Conservation (phyloP, 2,888 invertebrate species). For the Vannuccia rotundouncinata region DNA sequence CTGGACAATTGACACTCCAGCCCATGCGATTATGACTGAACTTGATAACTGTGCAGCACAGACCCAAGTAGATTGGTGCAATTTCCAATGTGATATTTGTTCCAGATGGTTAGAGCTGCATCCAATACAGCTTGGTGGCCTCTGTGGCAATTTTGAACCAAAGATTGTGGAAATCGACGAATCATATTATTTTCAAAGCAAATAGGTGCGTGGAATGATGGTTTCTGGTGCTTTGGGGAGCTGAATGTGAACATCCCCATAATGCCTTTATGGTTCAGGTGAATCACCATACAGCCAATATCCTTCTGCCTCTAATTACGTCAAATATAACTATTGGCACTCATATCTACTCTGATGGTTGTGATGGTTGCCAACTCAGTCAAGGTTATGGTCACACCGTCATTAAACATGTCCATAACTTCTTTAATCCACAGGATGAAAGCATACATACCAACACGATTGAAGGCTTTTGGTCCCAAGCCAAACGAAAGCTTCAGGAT, state of each 20-base stretch:
- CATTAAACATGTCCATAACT: slow-evolving; percentile 11
- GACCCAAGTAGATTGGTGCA: not conserved
- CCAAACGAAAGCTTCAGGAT: not conserved
- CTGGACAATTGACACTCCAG: not conserved
- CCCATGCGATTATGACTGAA: not conserved
- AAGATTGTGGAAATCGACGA: slow-evolving; percentile 7
- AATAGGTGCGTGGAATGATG: not conserved
- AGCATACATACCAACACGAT: slow-evolving; percentile 27
- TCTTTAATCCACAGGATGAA: slow-evolving; percentile 9
- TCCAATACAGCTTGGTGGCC: not conserved
- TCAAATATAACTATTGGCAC: not conserved
- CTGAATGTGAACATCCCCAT: not conserved
- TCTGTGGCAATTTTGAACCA: not conserved
- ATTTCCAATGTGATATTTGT: not conserved
- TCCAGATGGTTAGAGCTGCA: not conserved
- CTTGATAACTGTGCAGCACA: not conserved
- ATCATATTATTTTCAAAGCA: not conserved
- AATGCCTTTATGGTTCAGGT: not conserved
- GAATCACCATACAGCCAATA: not conserved
- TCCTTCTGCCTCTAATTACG: not conserved
- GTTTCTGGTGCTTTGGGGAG: not conserved
- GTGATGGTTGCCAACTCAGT: not conserved
- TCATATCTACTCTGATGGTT: not conserved
- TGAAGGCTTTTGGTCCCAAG: slow-evolving; percentile 5
- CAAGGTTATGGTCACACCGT: not conserved